Base-by-base conservation (phyloP, 2,888 invertebrate genomes). In the Xanthia togata region DNA sequence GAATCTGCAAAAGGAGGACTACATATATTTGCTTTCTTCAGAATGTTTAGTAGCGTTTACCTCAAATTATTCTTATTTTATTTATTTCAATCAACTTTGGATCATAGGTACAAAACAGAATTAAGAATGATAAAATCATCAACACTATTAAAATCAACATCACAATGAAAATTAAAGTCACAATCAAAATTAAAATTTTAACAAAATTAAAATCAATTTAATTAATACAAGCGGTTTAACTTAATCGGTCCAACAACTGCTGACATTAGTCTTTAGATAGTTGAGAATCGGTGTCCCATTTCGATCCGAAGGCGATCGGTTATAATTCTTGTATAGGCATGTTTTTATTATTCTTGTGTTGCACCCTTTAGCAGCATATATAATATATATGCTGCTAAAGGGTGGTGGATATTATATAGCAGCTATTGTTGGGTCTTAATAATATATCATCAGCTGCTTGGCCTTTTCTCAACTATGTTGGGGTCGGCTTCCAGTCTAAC, bases 41-140 rank as follows among this genome's bases (percentile, higher is more conserved):
- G 59, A 83, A 55, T n/a, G 79, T 65, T 14, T 59, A 44, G 31
- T 75, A 73, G 44, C 53, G 50, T 76, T 77, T 26, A 53, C 53
- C 4, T 64, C 4, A n/a, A n/a, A n/a, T n/a, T n/a, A n/a, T n/a
- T n/a, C n/a, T n/a, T n/a, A n/a, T n/a, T n/a, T n/a, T n/a, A n/a
- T n/a, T n/a, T n/a, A n/a, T n/a, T n/a, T n/a, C n/a, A n/a, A n/a
- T n/a, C n/a, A n/a, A n/a, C n/a, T n/a, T n/a, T n/a, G n/a, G n/a
- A n/a, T n/a, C n/a, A n/a, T n/a, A n/a, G n/a, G n/a, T n/a, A n/a
- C n/a, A n/a, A n/a, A n/a, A n/a, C n/a, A n/a, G n/a, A n/a, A n/a
- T n/a, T n/a, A n/a, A n/a, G n/a, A n/a, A n/a, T n/a, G n/a, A n/a
- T n/a, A n/a, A n/a, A n/a, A n/a, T n/a, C n/a, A n/a, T n/a, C n/a